phyloP scores from a whole-genome alignment of 2,113 vertebrate genomes.

The Natator depressus region DNA sequence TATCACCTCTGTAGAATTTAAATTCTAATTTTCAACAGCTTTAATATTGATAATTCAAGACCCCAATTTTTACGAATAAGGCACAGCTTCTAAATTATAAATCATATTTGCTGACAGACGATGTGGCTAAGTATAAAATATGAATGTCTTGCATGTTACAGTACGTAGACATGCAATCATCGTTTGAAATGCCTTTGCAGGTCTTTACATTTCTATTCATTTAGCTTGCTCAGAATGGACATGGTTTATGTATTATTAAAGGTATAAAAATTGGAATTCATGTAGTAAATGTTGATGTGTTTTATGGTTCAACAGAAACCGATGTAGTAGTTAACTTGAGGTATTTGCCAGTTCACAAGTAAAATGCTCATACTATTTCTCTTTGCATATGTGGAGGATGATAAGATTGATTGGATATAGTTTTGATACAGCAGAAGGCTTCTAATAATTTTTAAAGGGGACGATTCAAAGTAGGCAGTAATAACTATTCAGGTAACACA shows the following conservation, averaged over 20 bases:
- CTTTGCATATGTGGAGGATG: neutral
- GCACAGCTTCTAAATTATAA: conserved; percentile 14
- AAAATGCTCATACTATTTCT: conserved; percentile 1
- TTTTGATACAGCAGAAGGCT: neutral
- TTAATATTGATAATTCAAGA: neutral
- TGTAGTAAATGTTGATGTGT: conserved; percentile 33
- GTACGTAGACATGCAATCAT: neutral
- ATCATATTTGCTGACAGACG: conserved; percentile 15
- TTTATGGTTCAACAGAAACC: conserved; percentile 44
- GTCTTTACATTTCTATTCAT: conserved; percentile 52
- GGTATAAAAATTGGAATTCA: conserved; percentile 44
- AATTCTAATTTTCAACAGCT: neutral
- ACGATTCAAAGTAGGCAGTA: neutral
- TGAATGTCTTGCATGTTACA: neutral
- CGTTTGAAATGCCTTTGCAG: conserved; percentile 55
- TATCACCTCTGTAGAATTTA: neutral
- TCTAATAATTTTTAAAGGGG: neutral
- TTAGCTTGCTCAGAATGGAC: conserved; percentile 22
- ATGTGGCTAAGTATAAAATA: conserved; percentile 31
- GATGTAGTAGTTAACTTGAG: conserved; percentile 7
- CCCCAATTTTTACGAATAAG: conserved; percentile 27
- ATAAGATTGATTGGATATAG: conserved; percentile 3
- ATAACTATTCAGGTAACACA: neutral
- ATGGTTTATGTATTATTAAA: conserved; percentile 61
- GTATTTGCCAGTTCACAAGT: conserved; percentile 17